Evolutionary conservation across 2,797 vertebrate species (phyloP).

Genomic region (Melanotaenia pygmaea): DNA sequence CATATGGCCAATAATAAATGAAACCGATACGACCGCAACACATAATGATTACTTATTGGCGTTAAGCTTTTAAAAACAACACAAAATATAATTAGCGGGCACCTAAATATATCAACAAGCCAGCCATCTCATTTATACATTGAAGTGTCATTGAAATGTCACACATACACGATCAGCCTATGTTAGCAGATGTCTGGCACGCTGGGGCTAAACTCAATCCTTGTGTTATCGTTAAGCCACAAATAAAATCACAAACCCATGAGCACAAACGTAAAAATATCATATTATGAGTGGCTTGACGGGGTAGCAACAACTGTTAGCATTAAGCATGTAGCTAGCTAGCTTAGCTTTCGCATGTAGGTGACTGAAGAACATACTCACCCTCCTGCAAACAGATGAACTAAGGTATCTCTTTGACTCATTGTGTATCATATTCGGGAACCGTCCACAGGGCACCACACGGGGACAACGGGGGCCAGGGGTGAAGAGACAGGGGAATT

Average conservation of each 20-base stretch:
- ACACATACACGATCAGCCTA: not conserved
- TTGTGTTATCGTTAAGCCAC: not conserved
- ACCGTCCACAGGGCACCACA: constrained; percentile 70
- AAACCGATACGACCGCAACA: not conserved
- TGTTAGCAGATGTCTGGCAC: constrained; percentile 3
- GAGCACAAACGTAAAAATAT: not conserved
- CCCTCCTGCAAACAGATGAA: constrained; percentile 99
- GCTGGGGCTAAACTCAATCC: not conserved
- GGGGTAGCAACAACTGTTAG: constrained; percentile 26
- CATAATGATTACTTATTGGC: not conserved
- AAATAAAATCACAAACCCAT: not conserved
- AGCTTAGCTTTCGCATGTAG: constrained; percentile 15
- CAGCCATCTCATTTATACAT: constrained; percentile 29
- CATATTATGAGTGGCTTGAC: not conserved
- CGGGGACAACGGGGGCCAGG: constrained; percentile 25
- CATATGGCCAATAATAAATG: not conserved
- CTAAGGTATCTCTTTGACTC: constrained; percentile 96
- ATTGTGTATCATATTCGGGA: constrained; percentile 92
- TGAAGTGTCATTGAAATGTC: constrained; percentile 45
- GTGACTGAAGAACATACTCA: constrained; percentile 75
- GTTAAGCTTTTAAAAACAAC: not conserved
- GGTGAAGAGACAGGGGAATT: not conserved
- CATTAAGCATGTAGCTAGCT: constrained; percentile 44
- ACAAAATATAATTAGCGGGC: not conserved
- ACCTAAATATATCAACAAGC: not conserved